Evolutionary conservation across 2,888 invertebrate genomes (phyloP).

Genomic region (Fragum whitleyi): DNA sequence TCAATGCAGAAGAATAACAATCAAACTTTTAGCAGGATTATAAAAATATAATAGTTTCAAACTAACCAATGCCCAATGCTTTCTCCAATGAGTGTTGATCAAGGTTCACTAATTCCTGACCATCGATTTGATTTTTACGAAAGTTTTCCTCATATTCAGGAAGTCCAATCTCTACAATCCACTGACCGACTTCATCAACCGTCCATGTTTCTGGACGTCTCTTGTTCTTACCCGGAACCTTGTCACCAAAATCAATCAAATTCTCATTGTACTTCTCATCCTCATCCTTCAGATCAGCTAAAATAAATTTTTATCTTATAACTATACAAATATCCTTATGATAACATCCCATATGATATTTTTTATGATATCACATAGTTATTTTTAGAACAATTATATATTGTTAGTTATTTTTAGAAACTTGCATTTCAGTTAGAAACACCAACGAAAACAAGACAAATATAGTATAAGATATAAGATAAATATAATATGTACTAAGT

Average conservation of each 20-base stretch:
- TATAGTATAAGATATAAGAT: too few relatives aligned
- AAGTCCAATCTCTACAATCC: conserved; percentile 88
- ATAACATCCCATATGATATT: too few relatives aligned
- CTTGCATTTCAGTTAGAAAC: too few relatives aligned
- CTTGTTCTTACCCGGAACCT: conserved; percentile 11
- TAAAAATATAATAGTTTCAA: neutral
- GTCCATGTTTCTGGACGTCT: conserved; percentile 86
- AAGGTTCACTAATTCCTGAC: conserved; percentile 87
- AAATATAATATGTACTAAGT: too few relatives aligned
- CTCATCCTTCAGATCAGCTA: conserved; percentile 42
- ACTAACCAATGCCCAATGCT: conserved; percentile 84
- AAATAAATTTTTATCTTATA: too few relatives aligned
- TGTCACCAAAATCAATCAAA: neutral
- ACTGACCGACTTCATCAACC: conserved; percentile 87
- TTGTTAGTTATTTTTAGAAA: too few relatives aligned
- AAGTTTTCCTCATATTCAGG: conserved; percentile 86
- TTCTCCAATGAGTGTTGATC: conserved; percentile 84
- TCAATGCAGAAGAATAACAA: too few relatives aligned
- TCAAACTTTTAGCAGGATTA: too few relatives aligned
- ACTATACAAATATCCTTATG: too few relatives aligned
- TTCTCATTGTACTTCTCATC: conserved; percentile 45
- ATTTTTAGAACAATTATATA: too few relatives aligned
- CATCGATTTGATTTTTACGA: conserved; percentile 87
- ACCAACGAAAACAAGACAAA: too few relatives aligned
- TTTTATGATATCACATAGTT: too few relatives aligned